A percentile compares a stretch with the other conserved stretches of the same genome.
Conservation (phyloP, 2,797 vertebrate genomes). For the Falco cherrug region DNA sequence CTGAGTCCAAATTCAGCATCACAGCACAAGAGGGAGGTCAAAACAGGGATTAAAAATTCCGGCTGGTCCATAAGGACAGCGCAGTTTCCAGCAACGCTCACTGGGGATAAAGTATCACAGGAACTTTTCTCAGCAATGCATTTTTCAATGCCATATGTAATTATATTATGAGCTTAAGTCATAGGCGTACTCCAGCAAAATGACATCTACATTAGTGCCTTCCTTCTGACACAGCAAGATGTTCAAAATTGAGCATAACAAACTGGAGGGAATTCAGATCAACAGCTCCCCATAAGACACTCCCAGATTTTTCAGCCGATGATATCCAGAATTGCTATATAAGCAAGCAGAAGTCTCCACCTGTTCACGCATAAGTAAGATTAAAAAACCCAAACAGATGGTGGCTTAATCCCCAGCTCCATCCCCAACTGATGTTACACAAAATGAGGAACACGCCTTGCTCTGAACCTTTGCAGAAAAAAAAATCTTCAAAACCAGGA, state of each 20-base stretch:
- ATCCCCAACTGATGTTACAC: background rate
- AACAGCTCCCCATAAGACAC: background rate
- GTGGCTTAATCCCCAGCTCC: background rate
- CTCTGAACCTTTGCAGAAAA: background rate
- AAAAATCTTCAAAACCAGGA: background rate
- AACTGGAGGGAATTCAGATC: background rate
- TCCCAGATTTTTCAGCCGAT: background rate
- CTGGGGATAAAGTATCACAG: background rate
- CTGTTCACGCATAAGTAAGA: background rate
- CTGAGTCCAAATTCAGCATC: background rate
- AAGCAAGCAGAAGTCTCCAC: background rate
- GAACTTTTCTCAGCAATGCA: background rate
- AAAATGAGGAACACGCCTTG: background rate
- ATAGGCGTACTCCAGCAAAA: background rate
- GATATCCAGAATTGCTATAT: background rate
- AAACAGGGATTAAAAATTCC: background rate
- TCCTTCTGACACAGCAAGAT: background rate
- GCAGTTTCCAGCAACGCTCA: background rate
- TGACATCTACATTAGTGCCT: background rate
- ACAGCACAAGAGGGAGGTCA: background rate
- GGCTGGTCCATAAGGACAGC: background rate
- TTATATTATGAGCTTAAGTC: background rate
- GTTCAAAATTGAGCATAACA: background rate
- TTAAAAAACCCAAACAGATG: conserved; percentile 25
- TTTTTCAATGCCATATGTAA: background rate